Percentiles rank a stretch among this genome's conserved stretches.
phyloP scores from a whole-genome alignment of 2,113 vertebrate genomes.

The Triplophysa rosa region DNA sequence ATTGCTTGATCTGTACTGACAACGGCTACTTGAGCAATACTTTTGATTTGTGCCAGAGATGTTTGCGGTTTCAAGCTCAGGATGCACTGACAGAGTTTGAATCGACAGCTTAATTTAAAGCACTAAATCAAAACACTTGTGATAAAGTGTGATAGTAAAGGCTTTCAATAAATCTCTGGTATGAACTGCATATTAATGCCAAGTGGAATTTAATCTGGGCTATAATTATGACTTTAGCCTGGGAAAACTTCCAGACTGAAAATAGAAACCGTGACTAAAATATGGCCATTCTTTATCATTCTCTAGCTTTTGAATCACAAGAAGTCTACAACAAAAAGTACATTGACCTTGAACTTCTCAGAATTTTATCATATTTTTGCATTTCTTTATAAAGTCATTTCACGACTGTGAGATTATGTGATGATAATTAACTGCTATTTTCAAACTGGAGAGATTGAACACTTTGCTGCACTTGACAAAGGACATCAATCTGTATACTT shows the following conservation, averaged over 20 bases:
- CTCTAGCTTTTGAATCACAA: not conserved
- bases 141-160: constrained; percentile 48
- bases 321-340: not conserved
- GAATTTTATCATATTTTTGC: not conserved
- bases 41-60: not conserved
- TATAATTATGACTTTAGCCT: constrained; percentile 47
- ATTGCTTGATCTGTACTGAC: not conserved
- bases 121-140: constrained; percentile 43
- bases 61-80: not conserved
- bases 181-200: constrained; percentile 50
- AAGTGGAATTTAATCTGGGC: constrained; percentile 44
- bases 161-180: constrained; percentile 51
- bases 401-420: not conserved
- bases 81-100: constrained; percentile 44
- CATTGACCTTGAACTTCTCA: not conserved
- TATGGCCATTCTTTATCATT: constrained; percentile 30
- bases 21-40: constrained; percentile 2
- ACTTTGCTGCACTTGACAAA: not conserved
- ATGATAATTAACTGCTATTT: not conserved
- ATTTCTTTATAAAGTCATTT: not conserved
- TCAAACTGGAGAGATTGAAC: not conserved
- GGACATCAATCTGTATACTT: not conserved
- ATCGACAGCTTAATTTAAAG: constrained; percentile 40
- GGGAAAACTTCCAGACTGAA: constrained; percentile 55
- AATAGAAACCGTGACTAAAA: constrained; percentile 39